phyloP scores from a whole-genome alignment of 2,797 vertebrate species.

The Syngnathus rostellatus region DNA sequence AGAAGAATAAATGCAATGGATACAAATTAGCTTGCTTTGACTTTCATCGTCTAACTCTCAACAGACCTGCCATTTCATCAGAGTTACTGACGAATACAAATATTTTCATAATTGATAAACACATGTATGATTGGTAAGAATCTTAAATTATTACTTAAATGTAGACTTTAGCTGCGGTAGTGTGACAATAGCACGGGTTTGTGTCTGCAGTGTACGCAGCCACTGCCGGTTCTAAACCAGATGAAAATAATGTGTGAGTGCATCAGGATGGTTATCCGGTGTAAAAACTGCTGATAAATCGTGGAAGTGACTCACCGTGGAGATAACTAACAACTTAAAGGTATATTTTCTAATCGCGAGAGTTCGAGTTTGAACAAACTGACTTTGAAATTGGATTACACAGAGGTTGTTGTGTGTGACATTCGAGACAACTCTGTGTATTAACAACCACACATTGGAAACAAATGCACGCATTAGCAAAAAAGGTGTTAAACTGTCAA shows the following conservation, averaged over 20 bases:
- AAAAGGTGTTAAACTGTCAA: not conserved
- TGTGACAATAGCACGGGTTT: no score
- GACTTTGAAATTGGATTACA: not conserved
- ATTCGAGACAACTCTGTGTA: not conserved
- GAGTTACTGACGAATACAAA: not conserved
- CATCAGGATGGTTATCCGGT: no score
- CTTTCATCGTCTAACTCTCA: not conserved
- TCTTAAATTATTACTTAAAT: not conserved
- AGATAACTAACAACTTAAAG: not conserved
- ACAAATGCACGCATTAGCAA: not conserved
- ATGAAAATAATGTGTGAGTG: not conserved
- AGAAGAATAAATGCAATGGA: not conserved
- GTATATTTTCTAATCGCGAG: not conserved
- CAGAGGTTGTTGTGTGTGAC: no score
- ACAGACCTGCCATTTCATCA: not conserved
- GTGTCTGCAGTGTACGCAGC: not conserved
- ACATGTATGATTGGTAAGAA: not conserved
- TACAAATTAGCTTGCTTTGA: not conserved
- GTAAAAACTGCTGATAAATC: no score
- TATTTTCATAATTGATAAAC: not conserved
- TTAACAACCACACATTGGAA: not conserved
- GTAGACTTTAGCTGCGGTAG: not conserved
- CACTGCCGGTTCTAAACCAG: not conserved
- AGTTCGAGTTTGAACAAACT: no score
- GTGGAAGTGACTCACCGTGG: not conserved